Conservation (phyloP, 2,113 vertebrate species). For the Stigmatopora argus region DNA sequence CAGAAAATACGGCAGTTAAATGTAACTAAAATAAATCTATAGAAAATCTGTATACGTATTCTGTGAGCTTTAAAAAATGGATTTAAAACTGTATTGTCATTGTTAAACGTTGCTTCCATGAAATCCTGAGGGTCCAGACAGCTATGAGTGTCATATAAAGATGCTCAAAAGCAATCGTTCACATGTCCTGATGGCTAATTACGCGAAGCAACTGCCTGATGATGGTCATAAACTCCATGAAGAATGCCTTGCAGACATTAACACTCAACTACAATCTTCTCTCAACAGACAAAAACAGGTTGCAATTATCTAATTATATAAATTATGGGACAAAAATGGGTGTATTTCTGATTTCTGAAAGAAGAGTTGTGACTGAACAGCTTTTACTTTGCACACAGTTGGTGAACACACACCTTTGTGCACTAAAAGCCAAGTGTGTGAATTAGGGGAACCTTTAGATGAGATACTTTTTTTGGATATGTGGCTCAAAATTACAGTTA, state of each 20-base stretch:
- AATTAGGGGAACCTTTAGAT: background rate
- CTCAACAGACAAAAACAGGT: background rate
- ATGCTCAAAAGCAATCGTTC: background rate
- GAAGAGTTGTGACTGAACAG: no score
- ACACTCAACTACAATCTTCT: conserved; percentile 9
- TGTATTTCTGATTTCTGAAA: background rate
- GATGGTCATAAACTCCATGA: conserved; percentile 30
- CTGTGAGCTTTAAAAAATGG: background rate
- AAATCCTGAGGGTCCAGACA: background rate
- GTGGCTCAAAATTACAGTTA: no score
- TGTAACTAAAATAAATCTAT: background rate
- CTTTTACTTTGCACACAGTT: conserved; percentile 3
- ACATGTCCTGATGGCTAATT: background rate
- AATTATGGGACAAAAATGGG: background rate
- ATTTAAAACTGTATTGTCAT: conserved; percentile 1
- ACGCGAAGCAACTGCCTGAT: conserved; percentile 10
- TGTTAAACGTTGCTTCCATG: background rate
- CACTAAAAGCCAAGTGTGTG: conserved; percentile 29
- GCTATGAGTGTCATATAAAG: conserved; percentile 4
- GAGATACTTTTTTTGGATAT: conserved; percentile 9
- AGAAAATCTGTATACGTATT: background rate
- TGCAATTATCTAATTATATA: conserved; percentile 10
- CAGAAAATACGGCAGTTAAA: no score
- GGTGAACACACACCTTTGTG: conserved; percentile 44
- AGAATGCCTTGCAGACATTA: conserved; percentile 14